Conservation (phyloP, 2,113 vertebrate species). For the Cochlearius cochlearius region DNA sequence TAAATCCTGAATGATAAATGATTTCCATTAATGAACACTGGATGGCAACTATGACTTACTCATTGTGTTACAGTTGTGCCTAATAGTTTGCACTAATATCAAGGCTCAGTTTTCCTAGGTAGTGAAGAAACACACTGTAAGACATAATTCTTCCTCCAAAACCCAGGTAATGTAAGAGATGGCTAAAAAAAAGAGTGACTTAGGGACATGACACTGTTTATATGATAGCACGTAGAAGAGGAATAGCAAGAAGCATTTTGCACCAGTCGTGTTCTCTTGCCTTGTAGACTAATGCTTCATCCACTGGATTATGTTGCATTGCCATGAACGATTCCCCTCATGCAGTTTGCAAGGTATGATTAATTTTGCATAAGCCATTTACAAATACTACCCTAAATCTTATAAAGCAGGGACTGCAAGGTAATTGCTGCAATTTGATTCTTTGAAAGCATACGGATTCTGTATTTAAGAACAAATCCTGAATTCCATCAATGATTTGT, state of each 20-base stretch:
- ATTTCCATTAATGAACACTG: not conserved
- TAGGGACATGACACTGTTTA: not conserved
- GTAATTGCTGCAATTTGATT: not conserved
- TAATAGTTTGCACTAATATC: not conserved
- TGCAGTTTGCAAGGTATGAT: not conserved
- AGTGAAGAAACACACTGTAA: not conserved
- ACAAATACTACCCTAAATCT: slow-evolving; percentile 9
- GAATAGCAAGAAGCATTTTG: not conserved
- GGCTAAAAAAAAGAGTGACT: not conserved
- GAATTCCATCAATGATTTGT: not conserved
- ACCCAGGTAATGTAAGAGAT: not conserved
- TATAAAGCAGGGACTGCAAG: not conserved
- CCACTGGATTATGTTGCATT: not conserved
- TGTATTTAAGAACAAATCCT: slow-evolving; percentile 3
- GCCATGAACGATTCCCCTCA: not conserved
- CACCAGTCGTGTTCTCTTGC: not conserved
- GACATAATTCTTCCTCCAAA: not conserved
- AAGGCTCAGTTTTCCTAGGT: not conserved
- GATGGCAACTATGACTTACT: not conserved
- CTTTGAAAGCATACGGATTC: not conserved
- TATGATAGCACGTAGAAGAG: not conserved
- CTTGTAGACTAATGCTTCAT: not conserved
- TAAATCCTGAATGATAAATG: not conserved
- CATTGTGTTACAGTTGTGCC: not conserved
- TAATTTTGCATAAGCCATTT: not conserved